phyloP scores from a whole-genome alignment of 2,113 vertebrate genomes.

The Crotalus viridis region DNA sequence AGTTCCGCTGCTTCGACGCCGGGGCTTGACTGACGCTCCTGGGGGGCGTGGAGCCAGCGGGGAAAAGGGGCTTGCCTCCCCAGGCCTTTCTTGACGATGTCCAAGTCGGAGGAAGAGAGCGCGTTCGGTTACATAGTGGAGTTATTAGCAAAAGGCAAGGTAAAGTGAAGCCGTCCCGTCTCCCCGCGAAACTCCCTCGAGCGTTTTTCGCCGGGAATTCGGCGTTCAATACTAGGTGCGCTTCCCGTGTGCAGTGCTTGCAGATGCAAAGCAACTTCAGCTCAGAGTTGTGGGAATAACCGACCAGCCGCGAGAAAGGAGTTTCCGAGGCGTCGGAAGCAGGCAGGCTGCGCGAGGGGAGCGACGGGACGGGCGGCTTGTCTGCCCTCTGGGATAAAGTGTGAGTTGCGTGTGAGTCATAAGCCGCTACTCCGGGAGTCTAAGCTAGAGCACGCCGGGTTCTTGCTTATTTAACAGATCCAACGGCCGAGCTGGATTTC shows the following conservation, averaged over 20 bases:
- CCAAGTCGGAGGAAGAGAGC: slow-evolving; percentile 70
- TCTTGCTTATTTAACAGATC: not conserved
- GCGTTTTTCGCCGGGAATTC: not conserved
- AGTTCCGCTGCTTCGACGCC: not conserved
- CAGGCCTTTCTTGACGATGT: slow-evolving; percentile 66
- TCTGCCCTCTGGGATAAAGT: not conserved
- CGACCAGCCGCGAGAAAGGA: not conserved
- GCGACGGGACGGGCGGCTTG: not conserved
- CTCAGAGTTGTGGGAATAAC: not conserved
- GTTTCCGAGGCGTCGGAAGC: not conserved
- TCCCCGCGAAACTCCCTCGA: not conserved
- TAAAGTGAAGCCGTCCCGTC: slow-evolving; percentile 55
- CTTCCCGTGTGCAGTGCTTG: not conserved
- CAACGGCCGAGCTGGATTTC: not conserved
- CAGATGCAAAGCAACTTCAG: not conserved
- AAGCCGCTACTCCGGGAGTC: not conserved
- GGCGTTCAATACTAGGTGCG: not conserved
- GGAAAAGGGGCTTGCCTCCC: not conserved
- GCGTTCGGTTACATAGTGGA: slow-evolving; percentile 87
- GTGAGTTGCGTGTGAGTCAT: not conserved
- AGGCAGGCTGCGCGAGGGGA: not conserved
- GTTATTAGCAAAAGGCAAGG: slow-evolving; percentile 83
- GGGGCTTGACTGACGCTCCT: not conserved
- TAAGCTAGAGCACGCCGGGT: rapidly evolving
- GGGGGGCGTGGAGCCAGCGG: not conserved